Evolutionary conservation across 2,797 vertebrate genomes (phyloP).

Genomic region (Balearica regulorum): DNA sequence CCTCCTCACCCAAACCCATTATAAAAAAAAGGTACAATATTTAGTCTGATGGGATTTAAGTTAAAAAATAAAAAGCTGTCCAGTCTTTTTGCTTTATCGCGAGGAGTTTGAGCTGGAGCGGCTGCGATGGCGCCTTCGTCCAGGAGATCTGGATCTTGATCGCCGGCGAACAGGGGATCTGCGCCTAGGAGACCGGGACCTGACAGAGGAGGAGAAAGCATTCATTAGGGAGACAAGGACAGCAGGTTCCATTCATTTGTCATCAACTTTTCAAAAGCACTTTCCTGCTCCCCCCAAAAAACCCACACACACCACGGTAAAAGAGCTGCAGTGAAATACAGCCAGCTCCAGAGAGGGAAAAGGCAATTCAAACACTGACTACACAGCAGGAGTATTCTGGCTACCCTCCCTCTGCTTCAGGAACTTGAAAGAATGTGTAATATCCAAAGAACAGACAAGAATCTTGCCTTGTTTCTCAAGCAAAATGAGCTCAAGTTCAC

Average conservation of each 20-base stretch:
- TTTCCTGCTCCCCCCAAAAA: neutral
- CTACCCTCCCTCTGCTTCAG: neutral
- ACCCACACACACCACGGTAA: neutral
- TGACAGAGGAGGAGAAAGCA: slow-evolving; percentile 17
- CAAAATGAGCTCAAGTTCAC: neutral
- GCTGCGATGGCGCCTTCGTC: slow-evolving; percentile 92
- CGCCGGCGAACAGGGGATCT: slow-evolving; percentile 89
- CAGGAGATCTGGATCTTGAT: slow-evolving; percentile 89
- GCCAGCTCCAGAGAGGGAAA: neutral
- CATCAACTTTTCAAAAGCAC: neutral
- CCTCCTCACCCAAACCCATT: neutral
- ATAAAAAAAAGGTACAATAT: slow-evolving; percentile 60
- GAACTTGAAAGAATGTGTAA: neutral
- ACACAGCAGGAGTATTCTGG: neutral
- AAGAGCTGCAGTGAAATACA: neutral
- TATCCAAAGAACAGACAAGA: neutral
- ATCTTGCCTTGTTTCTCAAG: neutral
- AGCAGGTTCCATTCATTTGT: accelerated
- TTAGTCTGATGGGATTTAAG: slow-evolving; percentile 43
- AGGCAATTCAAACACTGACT: neutral
- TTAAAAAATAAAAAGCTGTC: slow-evolving; percentile 58
- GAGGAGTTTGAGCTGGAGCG: slow-evolving; percentile 98
- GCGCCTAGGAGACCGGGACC: slow-evolving; percentile 91
- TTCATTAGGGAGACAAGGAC: accelerated
- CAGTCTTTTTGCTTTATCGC: slow-evolving; percentile 77